These are phyloP conservation scores for Parnassius glacialis DNA, from an alignment of 2,888 invertebrate genomes.

Conservation along the genomic window DNA sequence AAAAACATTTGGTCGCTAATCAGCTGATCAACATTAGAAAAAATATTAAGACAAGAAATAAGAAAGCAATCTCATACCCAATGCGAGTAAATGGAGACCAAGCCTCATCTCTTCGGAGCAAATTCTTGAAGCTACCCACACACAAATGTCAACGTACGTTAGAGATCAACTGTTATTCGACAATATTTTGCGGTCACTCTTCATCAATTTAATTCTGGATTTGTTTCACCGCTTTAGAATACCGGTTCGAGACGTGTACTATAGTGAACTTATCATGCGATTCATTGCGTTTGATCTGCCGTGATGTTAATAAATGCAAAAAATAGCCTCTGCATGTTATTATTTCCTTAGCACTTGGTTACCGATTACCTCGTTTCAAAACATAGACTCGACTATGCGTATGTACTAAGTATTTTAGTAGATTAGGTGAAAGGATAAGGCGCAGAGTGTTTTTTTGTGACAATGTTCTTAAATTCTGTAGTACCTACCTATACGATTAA, in stretches of 20 bases:
- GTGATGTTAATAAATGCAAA: constrained; percentile 52
- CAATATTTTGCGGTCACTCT: constrained; percentile 1
- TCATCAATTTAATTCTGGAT: constrained; percentile 23
- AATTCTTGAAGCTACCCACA: constrained; percentile 25
- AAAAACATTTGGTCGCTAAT: too few species aligned
- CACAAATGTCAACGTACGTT: constrained; percentile 21
- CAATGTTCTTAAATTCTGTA: constrained; percentile 41
- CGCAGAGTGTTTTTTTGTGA: constrained; percentile 33
- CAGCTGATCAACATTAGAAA: too few species aligned
- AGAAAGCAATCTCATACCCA: constrained; percentile 30
- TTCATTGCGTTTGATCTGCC: constrained; percentile 48
- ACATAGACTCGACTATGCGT: constrained; percentile 53
- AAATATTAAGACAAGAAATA: not conserved
- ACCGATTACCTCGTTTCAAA: constrained; percentile 47
- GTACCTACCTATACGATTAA: constrained; percentile 47
- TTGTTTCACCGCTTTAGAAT: constrained; percentile 19
- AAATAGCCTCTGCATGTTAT: constrained; percentile 43
- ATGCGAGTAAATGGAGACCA: constrained; percentile 23
- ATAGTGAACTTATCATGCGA: constrained; percentile 60
- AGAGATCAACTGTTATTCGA: constrained; percentile 28
- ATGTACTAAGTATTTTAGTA: constrained; percentile 33
- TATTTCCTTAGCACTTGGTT: constrained; percentile 30
- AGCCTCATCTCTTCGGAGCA: constrained; percentile 28
- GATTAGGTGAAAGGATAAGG: constrained; percentile 37
- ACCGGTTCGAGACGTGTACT: constrained; percentile 45